Percentiles rank a stretch among this genome's conserved stretches.
Conservation (phyloP, 1,140 invertebrate species). For the Ceratosolen solmsi region DNA sequence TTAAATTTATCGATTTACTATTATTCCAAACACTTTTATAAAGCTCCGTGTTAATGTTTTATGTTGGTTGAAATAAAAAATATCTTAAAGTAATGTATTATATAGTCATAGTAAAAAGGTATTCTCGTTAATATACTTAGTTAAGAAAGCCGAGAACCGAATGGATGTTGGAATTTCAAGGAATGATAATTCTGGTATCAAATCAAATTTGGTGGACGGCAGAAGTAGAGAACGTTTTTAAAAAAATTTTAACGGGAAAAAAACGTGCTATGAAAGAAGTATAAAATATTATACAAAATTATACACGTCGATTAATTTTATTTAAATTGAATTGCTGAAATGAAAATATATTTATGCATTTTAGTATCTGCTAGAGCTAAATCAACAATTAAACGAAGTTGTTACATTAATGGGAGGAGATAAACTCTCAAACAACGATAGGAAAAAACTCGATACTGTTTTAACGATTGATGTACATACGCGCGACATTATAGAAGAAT, state of each 20-base stretch:
- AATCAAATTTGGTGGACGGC: slow-evolving; percentile 96
- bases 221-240: slow-evolving; percentile 91
- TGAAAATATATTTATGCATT: too few relatives aligned
- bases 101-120: too few relatives aligned
- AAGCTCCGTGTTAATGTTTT: too few relatives aligned
- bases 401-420: slow-evolving; percentile 86
- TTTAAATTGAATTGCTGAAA: too few relatives aligned
- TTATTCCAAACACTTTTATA: too few relatives aligned
- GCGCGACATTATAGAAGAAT: slow-evolving; percentile 89
- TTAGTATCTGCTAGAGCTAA: slow-evolving; percentile 82
- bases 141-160: slow-evolving; percentile 76
- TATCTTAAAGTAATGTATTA: too few relatives aligned
- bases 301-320: too few relatives aligned
- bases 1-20: too few relatives aligned
- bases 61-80: too few relatives aligned
- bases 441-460: slow-evolving; percentile 89
- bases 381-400: slow-evolving; percentile 88
- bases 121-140: too few relatives aligned
- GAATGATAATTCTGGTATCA: slow-evolving; percentile 88
- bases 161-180: slow-evolving; percentile 92
- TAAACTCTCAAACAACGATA: slow-evolving; percentile 84
- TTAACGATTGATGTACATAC: slow-evolving; percentile 93
- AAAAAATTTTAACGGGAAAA: slow-evolving; percentile 82
- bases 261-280: slow-evolving; percentile 90
- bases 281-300: too few relatives aligned